Base-by-base conservation (phyloP, 1,140 invertebrate genomes). In the Periplaneta americana region DNA sequence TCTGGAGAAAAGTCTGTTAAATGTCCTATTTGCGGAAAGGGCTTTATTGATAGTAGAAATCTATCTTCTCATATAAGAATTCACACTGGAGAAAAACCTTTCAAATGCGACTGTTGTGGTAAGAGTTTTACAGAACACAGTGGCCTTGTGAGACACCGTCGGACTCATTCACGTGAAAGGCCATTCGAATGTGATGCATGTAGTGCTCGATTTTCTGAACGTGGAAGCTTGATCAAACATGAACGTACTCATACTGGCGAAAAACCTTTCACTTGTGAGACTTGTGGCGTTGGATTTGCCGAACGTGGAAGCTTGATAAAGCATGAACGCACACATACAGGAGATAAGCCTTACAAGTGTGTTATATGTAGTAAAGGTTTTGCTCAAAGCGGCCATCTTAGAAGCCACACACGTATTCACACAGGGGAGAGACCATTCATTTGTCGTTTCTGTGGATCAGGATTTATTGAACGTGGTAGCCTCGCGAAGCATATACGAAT, bases 371-470 rank as follows among this genome's bases (percentile, higher is more conserved):
- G 34, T 31, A 81, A 32, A 74, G n/a, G 22, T 17, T 81, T 81
- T 75, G 31, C 22, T 32, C 18, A 74, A 18, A 81, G 75, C 22
- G 33, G 34, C 17, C 17, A 28, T 22, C 66, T 75, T 9, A 39
- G 35, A 6, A 32, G 22, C 13, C 80, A 81, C 35, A 81, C 32
- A 74, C 34, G 74, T 17, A 57, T 17, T 28, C 80, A 81, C n/a
- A 34, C 80, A 8, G 80, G 80, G 5, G 74, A 81, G n/a, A 81
- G 37, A 32, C 32, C 74, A 75, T 77, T 77, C 74, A 15, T 32
- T 1, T 81, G 80, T 34, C 17, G 34, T 48, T 28, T 81, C 11
- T 81, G 80, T 32, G 22, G 37, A 11, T 10, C 17, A 39, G n/a
- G 15, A 3, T 81, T 81, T 32, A n/a, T 34, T 0, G 17, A 34